phyloP scores from a whole-genome alignment of 2,113 vertebrate genomes.

The Xerus inauris region DNA sequence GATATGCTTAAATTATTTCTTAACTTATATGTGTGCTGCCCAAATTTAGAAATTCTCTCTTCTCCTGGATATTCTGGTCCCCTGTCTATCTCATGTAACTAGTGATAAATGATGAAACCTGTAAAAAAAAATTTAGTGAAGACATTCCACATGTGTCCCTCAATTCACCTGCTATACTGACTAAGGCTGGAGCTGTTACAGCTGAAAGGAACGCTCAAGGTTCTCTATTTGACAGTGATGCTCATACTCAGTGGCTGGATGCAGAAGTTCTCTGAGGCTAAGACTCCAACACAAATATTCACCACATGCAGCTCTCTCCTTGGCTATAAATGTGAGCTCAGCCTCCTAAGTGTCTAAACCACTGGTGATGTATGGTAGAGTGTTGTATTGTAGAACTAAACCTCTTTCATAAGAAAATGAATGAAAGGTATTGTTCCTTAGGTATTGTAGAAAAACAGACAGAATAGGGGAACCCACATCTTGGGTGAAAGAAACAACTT shows the following conservation, averaged over 20 bases:
- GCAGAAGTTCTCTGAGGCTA: not conserved
- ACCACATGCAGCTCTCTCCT: not conserved
- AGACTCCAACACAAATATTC: not conserved
- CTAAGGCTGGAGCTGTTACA: not conserved
- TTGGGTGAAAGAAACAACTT: not conserved
- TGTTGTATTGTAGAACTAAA: not conserved
- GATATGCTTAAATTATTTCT: not conserved
- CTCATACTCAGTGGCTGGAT: not conserved
- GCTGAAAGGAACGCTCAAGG: not conserved
- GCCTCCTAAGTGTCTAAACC: not conserved
- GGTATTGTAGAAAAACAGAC: slow-evolving; percentile 33
- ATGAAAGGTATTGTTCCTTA: not conserved
- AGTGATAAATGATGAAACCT: not conserved
- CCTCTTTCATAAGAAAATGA: not conserved
- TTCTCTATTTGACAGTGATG: not conserved
- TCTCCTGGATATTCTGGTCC: not conserved
- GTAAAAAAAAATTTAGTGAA: not conserved
- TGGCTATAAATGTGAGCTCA: not conserved
- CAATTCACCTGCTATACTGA: not conserved
- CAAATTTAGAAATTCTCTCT: not conserved
- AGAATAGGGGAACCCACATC: slow-evolving; percentile 33
- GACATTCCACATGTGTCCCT: not conserved
- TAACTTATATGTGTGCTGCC: not conserved
- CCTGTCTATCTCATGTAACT: not conserved
- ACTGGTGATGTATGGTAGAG: not conserved